Conservation (phyloP, 1,140 invertebrate genomes). For the Phymorhynchus buccinoides region DNA sequence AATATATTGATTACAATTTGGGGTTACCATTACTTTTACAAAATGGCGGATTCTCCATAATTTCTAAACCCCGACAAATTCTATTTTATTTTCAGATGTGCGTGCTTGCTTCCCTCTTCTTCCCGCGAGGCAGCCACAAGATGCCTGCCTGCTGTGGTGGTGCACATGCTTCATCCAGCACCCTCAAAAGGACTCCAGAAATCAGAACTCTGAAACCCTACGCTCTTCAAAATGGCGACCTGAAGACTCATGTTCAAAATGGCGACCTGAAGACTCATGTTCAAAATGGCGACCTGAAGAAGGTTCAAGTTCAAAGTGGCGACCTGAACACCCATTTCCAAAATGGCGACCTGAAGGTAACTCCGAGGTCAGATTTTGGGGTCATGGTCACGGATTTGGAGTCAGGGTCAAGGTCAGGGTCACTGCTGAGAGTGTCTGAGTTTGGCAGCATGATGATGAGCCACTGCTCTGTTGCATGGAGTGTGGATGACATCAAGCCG, state of each 20-base stretch:
- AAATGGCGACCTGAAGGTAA: background rate
- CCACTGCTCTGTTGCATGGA: slow-evolving; percentile 1
- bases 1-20: too few relatives aligned
- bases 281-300: background rate
- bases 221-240: background rate
- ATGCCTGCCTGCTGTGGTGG: background rate
- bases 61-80: too few relatives aligned
- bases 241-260: too few relatives aligned
- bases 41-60: too few relatives aligned
- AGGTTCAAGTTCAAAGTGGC: too few relatives aligned
- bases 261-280: too few relatives aligned
- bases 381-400: background rate
- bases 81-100: background rate
- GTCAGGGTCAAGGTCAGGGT: background rate
- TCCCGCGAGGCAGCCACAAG: background rate
- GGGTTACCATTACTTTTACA: too few relatives aligned
- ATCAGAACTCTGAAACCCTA: too few relatives aligned
- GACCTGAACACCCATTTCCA: background rate
- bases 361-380: background rate
- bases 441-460: background rate
- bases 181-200: background rate
- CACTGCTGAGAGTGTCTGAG: background rate
- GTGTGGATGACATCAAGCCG: background rate
- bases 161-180: background rate
- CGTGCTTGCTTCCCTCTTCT: background rate